Evolutionary conservation across 2,888 invertebrate genomes (phyloP), one percentile per base, ranked within the genome.

Genomic region (Drosophila crucigera): DNA sequence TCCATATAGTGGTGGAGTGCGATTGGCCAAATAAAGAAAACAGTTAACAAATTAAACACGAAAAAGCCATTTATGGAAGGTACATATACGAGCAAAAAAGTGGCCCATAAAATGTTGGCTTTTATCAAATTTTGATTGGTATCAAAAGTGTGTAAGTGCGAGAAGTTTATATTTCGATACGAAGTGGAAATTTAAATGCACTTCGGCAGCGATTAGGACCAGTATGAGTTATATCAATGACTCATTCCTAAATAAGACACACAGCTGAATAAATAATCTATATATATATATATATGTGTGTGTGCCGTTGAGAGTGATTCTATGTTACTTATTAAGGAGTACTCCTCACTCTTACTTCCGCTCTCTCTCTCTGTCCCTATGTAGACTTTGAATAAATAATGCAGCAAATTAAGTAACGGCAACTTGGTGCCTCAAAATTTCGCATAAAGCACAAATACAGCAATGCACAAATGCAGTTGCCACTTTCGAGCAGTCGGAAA

Each of bases 371-470:
- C 16, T 9, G 35, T 50, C 56, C 35, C 39, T 28, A 2, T 4
- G 3, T 37, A 41, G 4, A 58, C 25, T 56, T 67, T 81, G 59
- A 72, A 78, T 77, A 77, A 76, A 65, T 76, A 78, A 71, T 80
- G 61, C 49, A 54, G 76, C 43, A 78, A 78, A 77, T 78, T 54
- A 72, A 81, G 78, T 68, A 77, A 77, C 55, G 60, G 67, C 64
- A 65, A 62, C 56, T 66, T 63, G 59, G 37, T 50, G 43, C 62
- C 78, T 81, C 78, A 68, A 68, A 65, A 49, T 33, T 64, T 64
- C 53, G 53, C 75, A 75, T 81, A 68, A 55, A 67, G 61, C 60
- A 52, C 60, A 68, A 79, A 79, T 61, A 56, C 50, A 74, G 39
- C 37, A 56, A 56, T 30, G 39, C 6, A 39, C 28, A 39, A 79